A percentile compares a stretch with the other conserved stretches of the same genome.
Conservation (phyloP, 2,113 vertebrate genomes). For the Oceanodroma tethys region DNA sequence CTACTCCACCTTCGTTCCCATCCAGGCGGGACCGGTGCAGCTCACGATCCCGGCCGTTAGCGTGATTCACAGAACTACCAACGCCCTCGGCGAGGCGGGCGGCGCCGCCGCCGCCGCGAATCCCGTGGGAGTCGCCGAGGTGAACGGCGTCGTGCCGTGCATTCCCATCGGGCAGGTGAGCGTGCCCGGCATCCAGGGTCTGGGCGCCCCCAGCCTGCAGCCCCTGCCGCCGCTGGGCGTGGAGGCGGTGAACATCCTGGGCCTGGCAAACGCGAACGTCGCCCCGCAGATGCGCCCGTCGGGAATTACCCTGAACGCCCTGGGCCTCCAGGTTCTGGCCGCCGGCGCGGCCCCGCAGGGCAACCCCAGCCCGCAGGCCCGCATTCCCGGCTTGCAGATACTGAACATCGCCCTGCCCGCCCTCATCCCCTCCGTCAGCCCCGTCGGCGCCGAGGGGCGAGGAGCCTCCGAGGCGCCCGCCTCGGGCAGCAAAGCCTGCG, state of each 20-base stretch:
- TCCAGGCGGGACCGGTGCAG: constrained; percentile 87
- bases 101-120: not conserved
- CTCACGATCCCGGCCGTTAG: constrained; percentile 90
- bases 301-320: constrained; percentile 85
- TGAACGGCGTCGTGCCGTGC: constrained; percentile 83
- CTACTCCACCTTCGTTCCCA: constrained; percentile 92
- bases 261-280: constrained; percentile 79
- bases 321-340: constrained; percentile 89
- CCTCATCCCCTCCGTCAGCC: constrained; percentile 85
- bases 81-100: constrained; percentile 21
- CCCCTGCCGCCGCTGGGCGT: constrained; percentile 78
- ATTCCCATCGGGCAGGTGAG: constrained; percentile 87
- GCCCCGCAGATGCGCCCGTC: constrained; percentile 77
- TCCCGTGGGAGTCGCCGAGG: constrained; percentile 76
- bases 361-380: constrained; percentile 74
- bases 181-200: constrained; percentile 78
- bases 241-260: constrained; percentile 86
- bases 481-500: not conserved
- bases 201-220: constrained; percentile 66
- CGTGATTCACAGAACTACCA: constrained; percentile 85
- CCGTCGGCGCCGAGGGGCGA: constrained; percentile 66
- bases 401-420: constrained; percentile 90
- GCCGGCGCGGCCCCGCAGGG: constrained; percentile 77
- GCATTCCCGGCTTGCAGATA: constrained; percentile 88
- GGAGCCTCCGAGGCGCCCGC: constrained; percentile 56